These are phyloP conservation scores for Pithys albifrons DNA, from an alignment of 2,113 vertebrate species.

Conservation along the genomic window DNA sequence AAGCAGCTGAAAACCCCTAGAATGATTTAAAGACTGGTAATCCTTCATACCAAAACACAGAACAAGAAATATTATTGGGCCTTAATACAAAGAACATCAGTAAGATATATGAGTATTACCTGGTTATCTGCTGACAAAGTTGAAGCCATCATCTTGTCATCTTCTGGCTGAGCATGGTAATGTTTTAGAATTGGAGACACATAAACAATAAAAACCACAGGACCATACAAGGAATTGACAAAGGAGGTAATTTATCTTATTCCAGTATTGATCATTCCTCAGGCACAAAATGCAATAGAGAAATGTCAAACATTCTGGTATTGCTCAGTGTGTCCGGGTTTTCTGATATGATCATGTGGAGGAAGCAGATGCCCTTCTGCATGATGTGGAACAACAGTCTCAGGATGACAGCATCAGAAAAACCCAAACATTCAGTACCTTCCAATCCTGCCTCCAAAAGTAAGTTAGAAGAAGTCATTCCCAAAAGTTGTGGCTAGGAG, in stretches of 20 bases:
- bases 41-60: not conserved
- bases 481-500: not conserved
- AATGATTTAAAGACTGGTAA: conserved; percentile 15
- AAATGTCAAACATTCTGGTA: not conserved
- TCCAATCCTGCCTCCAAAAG: not conserved
- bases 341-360: not conserved
- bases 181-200: conserved; percentile 16
- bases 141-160: conserved; percentile 23
- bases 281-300: not conserved
- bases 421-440: not conserved
- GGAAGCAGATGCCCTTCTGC: not conserved
- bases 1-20: not conserved
- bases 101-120: not conserved
- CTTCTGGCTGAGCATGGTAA: not conserved
- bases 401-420: not conserved
- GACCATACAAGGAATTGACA: conserved; percentile 32
- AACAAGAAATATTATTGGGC: conserved; percentile 3
- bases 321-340: not conserved
- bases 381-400: rapidly evolving
- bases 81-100: not conserved
- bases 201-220: not conserved
- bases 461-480: not conserved
- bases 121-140: not conserved
- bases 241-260: conserved; percentile 45
- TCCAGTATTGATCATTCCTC: not conserved